Evolutionary conservation across 2,888 invertebrate species (phyloP), one percentile per base, ranked within the genome.

Genomic region (Lycaena phlaeas): DNA sequence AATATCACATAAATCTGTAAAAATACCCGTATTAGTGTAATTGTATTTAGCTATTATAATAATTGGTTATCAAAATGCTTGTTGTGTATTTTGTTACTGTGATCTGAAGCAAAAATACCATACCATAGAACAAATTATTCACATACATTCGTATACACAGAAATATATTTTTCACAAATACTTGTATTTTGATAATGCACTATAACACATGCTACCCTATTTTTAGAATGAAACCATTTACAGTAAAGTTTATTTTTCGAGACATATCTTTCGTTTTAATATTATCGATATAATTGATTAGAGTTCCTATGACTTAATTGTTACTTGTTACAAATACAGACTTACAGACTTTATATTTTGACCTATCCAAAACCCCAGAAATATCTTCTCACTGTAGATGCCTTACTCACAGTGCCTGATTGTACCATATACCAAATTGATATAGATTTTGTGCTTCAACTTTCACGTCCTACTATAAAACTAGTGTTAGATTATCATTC

Each of bases 391-490:
- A 90, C 89, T 90, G 90, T 91, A 91, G 91, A 86, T 91, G 91
- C 91, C 91, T 91, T 91, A 90, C 88, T 90, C 89, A 90, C 91
- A 90, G 91, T 91, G 91, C 91, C 91, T 91, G 87, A 71, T 69
- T 79, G 67, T 81, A 81, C 77, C 77, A 75, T 73, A 30, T 30
- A 72, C 68, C 75, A 79, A 77, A 76, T 77, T 79, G 82, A 73
- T 81, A 59, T 72, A 71, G 69, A 68, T 73, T 67, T 67, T 69
- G 46, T 73, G 72, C 73, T 73, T 77, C 66, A 57, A 66, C 62
- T 66, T 66, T 74, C 78, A 71, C 72, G 69, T 64, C 70, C 74
- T 64, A 63, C 61, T 66, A 11, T 34, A 18, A 12, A 22, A 22
- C 12, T 34, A 34, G 34, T 12, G 22, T 34, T 22, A 34, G 7